Conservation (phyloP, 64 coral and sea anemone genomes). For the Anthopleura sola region DNA sequence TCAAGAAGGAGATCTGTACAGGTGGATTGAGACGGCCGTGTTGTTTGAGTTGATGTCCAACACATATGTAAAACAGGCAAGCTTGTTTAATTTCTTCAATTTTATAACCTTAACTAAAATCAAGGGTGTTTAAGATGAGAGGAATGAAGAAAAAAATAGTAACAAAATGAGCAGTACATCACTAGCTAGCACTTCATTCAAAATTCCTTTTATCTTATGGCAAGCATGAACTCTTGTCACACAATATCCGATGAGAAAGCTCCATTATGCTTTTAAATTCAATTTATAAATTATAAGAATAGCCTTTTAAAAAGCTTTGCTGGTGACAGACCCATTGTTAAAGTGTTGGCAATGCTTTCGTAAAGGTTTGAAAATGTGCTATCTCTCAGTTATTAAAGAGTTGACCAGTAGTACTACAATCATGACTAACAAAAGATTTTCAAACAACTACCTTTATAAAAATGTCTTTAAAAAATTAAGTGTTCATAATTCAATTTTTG, state of each 20-base stretch:
- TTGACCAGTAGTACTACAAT: background rate
- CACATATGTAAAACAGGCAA: conserved; percentile 13
- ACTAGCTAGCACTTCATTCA: background rate
- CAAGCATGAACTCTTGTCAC: conserved; percentile 1
- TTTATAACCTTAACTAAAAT: background rate
- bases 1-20: background rate
- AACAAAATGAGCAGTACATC: background rate
- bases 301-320: background rate
- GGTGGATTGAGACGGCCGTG: background rate
- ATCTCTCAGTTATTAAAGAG: background rate
- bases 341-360: background rate
- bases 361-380: background rate
- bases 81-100: background rate
- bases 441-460: background rate
- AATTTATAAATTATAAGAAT: background rate
- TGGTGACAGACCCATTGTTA: background rate
- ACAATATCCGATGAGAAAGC: background rate
- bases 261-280: background rate
- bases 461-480: background rate
- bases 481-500: background rate
- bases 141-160: background rate
- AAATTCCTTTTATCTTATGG: background rate
- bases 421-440: background rate
- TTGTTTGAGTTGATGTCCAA: conserved; percentile 15
- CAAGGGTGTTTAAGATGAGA: background rate